phyloP scores from a whole-genome alignment of 2,888 invertebrate species.

The Pristionchus arcanus region DNA sequence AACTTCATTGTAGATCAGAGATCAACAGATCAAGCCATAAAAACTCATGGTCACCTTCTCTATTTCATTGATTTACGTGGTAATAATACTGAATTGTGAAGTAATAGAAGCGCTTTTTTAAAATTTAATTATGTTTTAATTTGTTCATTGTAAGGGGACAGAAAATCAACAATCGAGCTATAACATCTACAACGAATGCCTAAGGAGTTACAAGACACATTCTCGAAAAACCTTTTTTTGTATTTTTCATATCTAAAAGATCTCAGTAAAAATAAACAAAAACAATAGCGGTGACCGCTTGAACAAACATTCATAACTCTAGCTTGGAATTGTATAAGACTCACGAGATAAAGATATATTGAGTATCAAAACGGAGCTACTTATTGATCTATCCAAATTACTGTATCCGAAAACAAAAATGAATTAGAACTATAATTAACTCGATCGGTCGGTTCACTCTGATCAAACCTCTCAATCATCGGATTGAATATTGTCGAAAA shows the following conservation, averaged over 20 bases:
- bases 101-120: neutral
- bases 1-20: conserved; percentile 6
- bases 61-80: conserved; percentile 27
- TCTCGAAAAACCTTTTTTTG: neutral
- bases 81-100: neutral
- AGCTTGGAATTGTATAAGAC: neutral
- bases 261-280: neutral
- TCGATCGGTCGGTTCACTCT: neutral
- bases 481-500: conserved; percentile 63
- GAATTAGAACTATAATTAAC: neutral
- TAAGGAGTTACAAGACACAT: neutral
- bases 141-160: neutral
- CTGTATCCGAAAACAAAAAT: neutral
- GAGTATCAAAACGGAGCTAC: conserved; percentile 16
- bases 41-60: neutral
- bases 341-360: conserved; percentile 11
- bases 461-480: conserved; percentile 51
- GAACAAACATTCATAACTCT: neutral
- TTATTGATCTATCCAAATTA: neutral
- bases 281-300: conserved; percentile 9
- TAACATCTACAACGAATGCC: conserved; percentile 21
- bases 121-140: neutral
- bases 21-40: conserved; percentile 34
- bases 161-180: conserved; percentile 27
- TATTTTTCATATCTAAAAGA: conserved; percentile 19